Evolutionary conservation across 2,797 vertebrate species (phyloP), one percentile per base, ranked within the genome.

Genomic region (Chaetodon trifasciatus): DNA sequence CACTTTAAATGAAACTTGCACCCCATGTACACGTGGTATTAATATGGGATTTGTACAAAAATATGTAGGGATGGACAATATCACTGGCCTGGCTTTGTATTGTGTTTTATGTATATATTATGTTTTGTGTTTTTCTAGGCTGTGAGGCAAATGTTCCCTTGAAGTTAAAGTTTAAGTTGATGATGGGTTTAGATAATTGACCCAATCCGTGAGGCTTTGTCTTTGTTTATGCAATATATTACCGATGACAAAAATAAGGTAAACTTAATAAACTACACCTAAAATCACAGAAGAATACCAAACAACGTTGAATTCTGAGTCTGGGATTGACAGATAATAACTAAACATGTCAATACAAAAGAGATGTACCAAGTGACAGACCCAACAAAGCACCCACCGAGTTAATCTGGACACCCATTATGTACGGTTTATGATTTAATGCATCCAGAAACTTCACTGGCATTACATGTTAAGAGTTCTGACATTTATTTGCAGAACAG

Each of bases 401-500:
- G 60, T 66, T 35, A 16, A 28, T 19, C 63, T 57, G 35, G 19
- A n/a, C 35, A 50, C 6, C 2, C 0, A 6, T 55, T 50, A 11
- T 56, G 21, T 39, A 23, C 35, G 42, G 61, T 68, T 76, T 28
- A 46, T 13, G 17, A 57, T 50, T 47, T 24, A 67, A 60, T 63
- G 17, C 28, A 71, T 55, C 13, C 15, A 49, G 12, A 35, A 61
- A 46, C 21, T 57, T 74, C 49, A 6, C 53, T 74, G 3, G 2
- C 28, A 75, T 62, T 44, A 42, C 21, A 57, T 37, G 9, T n/a
- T 39, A 70, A 55, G 5, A 62, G 15, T 60, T 53, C 42, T 69
- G 65, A 64, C n/a, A 70, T 50, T 61, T 72, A 69, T 71, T 72
- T 74, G 63, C 66, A 72, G n/a, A 70, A 50, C 19, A 40, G 39